These are phyloP conservation scores for Drosophila imparisetae DNA, from an alignment of 2,888 invertebrate species.

Conservation along the genomic window DNA sequence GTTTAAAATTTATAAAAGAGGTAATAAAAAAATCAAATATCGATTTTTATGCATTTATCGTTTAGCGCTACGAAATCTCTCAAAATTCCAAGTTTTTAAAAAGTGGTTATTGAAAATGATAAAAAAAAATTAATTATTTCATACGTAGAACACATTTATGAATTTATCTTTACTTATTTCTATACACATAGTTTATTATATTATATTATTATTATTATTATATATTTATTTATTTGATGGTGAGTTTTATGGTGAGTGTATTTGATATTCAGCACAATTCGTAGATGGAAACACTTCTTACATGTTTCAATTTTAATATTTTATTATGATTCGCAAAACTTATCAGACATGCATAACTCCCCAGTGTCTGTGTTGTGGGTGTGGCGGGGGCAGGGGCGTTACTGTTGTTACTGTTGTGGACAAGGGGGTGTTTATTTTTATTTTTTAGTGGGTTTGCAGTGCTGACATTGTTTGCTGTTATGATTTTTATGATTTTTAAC, in stretches of 20 bases:
- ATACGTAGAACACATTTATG: too few relatives aligned
- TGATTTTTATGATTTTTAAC: constrained; percentile 67
- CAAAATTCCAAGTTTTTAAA: too few relatives aligned
- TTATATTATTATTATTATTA: not conserved
- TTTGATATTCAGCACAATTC: not conserved
- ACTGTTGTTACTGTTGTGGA: not conserved
- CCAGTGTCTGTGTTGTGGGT: constrained; percentile 11
- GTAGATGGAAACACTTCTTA: not conserved
- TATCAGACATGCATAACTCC: constrained; percentile 76
- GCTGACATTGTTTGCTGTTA: constrained; percentile 66
- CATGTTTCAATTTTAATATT: not conserved
- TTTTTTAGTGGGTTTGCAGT: constrained; percentile 12
- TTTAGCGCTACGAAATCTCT: not conserved
- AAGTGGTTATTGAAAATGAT: too few relatives aligned
- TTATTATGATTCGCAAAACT: constrained; percentile 41
- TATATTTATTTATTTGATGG: not conserved
- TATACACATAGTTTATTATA: not conserved
- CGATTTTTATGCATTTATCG: too few relatives aligned
- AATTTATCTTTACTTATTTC: not conserved
- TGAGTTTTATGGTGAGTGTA: not conserved
- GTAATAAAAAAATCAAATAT: not conserved
- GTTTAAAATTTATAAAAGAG: not conserved
- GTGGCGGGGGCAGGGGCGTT: not conserved
- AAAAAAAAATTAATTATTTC: too few relatives aligned
- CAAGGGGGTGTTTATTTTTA: not conserved